Evolutionary conservation across 2,797 vertebrate species (phyloP).

Genomic region (Microctenopoma stevenorrisi): DNA sequence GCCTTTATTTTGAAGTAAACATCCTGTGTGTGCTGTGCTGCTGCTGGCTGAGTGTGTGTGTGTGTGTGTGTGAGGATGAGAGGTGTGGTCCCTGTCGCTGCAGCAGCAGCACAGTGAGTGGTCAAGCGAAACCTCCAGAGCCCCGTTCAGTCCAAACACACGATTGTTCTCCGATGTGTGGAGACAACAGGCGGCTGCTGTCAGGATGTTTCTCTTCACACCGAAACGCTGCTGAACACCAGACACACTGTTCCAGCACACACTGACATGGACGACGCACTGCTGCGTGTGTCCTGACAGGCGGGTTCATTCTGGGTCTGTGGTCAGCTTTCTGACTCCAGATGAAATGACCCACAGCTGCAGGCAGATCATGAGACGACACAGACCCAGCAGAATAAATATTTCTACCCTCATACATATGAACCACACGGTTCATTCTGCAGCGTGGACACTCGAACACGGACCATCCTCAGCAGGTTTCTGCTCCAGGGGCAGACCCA

Average conservation of each 20-base stretch:
- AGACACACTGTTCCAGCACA: not conserved
- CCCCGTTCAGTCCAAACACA: not conserved
- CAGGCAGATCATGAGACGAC: too few relatives aligned
- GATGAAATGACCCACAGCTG: too few relatives aligned
- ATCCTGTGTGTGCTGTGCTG: constrained; percentile 21
- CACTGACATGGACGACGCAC: not conserved
- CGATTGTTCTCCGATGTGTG: not conserved
- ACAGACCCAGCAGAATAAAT: too few relatives aligned
- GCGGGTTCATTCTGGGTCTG: not conserved
- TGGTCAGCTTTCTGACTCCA: too few relatives aligned
- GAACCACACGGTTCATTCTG: too few relatives aligned
- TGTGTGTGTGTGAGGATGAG: not conserved
- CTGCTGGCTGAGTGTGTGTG: too few relatives aligned
- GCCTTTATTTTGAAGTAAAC: constrained; percentile 56
- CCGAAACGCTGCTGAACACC: not conserved
- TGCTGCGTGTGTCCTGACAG: not conserved
- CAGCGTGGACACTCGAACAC: too few relatives aligned
- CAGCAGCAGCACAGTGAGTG: not conserved
- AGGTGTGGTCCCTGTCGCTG: constrained; percentile 51
- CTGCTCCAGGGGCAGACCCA: too few relatives aligned
- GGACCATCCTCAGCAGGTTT: too few relatives aligned
- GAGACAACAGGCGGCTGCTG: constrained; percentile 14
- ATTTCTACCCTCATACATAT: too few relatives aligned
- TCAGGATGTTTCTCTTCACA: constrained; percentile 14
- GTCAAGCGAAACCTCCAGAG: constrained; percentile 2